Base-by-base conservation (phyloP, 2,113 vertebrate species). In the Triplophysa dalaica region DNA sequence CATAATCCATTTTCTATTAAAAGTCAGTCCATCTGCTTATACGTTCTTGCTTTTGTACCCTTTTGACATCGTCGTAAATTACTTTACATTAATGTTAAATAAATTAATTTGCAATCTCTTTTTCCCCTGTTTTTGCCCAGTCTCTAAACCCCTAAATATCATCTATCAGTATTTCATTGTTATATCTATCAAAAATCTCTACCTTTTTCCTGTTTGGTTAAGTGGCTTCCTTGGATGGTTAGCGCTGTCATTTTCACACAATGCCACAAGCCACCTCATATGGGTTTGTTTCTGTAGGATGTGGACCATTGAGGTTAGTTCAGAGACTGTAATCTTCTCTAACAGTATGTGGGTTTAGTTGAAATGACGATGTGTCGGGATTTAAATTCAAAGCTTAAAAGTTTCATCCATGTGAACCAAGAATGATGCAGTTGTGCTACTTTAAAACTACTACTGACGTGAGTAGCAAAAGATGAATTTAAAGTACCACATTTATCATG, bases 191-290 rank as follows among this genome's bases (percentile, higher is more conserved):
- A 66, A 4, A 3, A 62, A 70, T 24, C 24, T 24, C 24, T 24
- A 24, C 24, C 2, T 2, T 24, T 24, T 24, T 24, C 24, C 24
- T 24, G 24, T 24, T 24, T 24, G 24, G 24, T 24, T 24, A 24
- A 24, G 24, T 24, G 24, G 24, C 24, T 24, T 24, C 61, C 84
- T 62, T 79, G 74, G 19, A 21, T 21, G 21, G 26, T 83, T 58
- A 79, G 78, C 76, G 77, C 50, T 82, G 82, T 77, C 50, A 73
- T 78, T 85, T 88, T 74, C 68, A 29, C 26, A 29, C 26, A 29
- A 29, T 29, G 26, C 21, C 22, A 52, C 24, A 50, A 52, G 43
- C 61, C 74, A 76, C 52, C 43, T 33, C 45, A 65, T 33, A 24
- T 24, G 43, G 14, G 60, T 65, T 76, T 2, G 60, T 17, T 76